phyloP scores from a whole-genome alignment of 2,113 vertebrate genomes.

The Cynocephalus volans region DNA sequence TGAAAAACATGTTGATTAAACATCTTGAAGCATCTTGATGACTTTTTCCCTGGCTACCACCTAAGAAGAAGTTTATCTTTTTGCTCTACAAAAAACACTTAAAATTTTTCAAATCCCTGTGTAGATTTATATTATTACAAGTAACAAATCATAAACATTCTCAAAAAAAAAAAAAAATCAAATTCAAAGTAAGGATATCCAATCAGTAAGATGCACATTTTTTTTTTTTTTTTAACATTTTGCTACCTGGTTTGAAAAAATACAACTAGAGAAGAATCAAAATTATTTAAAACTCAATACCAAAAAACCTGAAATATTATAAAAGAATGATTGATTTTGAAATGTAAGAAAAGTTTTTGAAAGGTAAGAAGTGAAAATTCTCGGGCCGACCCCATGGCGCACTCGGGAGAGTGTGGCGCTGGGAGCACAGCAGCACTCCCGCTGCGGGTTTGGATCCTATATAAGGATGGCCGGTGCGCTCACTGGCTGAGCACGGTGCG shows the following conservation, averaged over 20 bases:
- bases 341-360: not conserved
- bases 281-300: not conserved
- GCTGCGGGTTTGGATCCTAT: too few species aligned
- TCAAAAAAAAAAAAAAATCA: not conserved
- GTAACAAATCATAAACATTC: not conserved
- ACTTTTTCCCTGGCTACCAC: not conserved
- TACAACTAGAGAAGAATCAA: not conserved
- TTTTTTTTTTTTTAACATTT: not conserved
- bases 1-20: constrained; percentile 18
- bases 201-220: not conserved
- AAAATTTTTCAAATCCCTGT: not conserved
- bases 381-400: too few species aligned
- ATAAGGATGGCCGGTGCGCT: too few species aligned
- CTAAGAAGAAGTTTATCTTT: not conserved
- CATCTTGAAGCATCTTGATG: not conserved
- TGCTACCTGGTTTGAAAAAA: not conserved
- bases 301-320: not conserved
- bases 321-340: not conserved
- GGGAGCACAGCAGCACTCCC: too few species aligned
- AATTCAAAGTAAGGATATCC: not conserved
- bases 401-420: too few species aligned
- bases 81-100: not conserved
- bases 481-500: too few species aligned
- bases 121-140: not conserved
- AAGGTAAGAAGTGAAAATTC: not conserved